Percentiles rank a stretch among this genome's conserved stretches.
These are phyloP conservation scores for Sussaba pulchella DNA, from an alignment of 2,888 invertebrate genomes.

Conservation along the genomic window DNA sequence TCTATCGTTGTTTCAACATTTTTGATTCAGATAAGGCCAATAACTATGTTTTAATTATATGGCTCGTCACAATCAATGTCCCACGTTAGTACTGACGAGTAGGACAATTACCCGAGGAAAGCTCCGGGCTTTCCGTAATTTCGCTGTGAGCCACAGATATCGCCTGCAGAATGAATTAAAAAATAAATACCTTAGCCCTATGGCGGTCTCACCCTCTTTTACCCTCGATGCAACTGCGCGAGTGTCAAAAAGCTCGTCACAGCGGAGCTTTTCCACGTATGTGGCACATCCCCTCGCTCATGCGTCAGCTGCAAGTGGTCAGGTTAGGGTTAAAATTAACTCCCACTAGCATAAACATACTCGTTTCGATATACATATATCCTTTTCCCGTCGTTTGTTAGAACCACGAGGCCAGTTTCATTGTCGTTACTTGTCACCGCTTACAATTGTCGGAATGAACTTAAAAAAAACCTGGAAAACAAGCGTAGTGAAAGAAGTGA, in stretches of 20 bases:
- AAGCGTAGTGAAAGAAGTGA: neutral
- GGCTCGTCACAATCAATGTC: too few species aligned
- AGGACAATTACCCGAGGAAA: too few species aligned
- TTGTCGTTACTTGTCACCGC: slow-evolving; percentile 67
- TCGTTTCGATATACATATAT: slow-evolving; percentile 1
- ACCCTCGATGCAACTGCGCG: neutral
- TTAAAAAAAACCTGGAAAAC: slow-evolving; percentile 56
- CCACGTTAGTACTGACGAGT: too few species aligned
- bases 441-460: slow-evolving; percentile 68
- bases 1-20: too few species aligned
- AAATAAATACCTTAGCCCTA: slow-evolving; percentile 41
- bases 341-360: slow-evolving; percentile 22
- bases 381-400: slow-evolving; percentile 1
- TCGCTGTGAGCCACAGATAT: too few species aligned
- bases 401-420: slow-evolving; percentile 57
- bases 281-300: slow-evolving; percentile 9
- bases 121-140: too few species aligned
- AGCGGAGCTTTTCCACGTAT: neutral
- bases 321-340: slow-evolving; percentile 8
- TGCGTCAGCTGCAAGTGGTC: slow-evolving; percentile 20
- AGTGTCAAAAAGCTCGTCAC: slow-evolving; percentile 27
- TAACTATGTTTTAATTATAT: too few species aligned
- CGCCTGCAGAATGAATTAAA: slow-evolving; percentile 52
- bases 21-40: too few species aligned
- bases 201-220: too few species aligned